These are phyloP conservation scores for Yasuhikotakia modesta DNA, from an alignment of 2,797 vertebrate genomes.

Conservation along the genomic window DNA sequence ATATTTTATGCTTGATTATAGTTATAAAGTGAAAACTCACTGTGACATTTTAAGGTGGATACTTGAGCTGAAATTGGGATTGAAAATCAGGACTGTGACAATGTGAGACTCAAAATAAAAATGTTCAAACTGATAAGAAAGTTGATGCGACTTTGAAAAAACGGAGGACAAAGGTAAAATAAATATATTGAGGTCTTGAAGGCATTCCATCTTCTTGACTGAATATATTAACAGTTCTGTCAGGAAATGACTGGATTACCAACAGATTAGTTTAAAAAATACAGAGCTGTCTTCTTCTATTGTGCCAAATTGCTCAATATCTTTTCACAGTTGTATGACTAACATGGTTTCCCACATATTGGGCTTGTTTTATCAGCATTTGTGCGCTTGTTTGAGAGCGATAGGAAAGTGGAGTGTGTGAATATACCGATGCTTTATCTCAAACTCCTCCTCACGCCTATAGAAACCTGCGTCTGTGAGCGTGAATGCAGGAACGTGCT, in stretches of 20 bases:
- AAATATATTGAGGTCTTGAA: conserved; percentile 3
- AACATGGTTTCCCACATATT: conserved; percentile 5
- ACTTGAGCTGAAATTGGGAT: neutral
- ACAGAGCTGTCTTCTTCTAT: conserved; percentile 2
- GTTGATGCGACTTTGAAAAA: neutral
- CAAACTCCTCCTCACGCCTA: neutral
- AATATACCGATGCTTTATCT: neutral
- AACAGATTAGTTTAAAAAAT: neutral
- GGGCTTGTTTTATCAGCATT: conserved; percentile 1
- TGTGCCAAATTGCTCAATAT: conserved; percentile 32
- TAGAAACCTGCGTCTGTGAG: neutral
- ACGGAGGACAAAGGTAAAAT: neutral
- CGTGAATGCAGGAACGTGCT: conserved; percentile 1
- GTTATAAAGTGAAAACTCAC: neutral
- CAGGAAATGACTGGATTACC: conserved; percentile 12
- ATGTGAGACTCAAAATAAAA: neutral
- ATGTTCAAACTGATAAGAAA: conserved; percentile 3
- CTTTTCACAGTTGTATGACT: conserved; percentile 28
- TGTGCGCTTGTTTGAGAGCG: neutral
- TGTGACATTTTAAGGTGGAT: conserved; percentile 19
- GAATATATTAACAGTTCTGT: conserved; percentile 8
- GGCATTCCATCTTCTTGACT: conserved; percentile 29
- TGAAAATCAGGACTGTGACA: neutral
- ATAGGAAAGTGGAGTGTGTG: neutral
- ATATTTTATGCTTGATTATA: conserved; percentile 14